These are phyloP conservation scores for Reinhardtius hippoglossoides DNA, from an alignment of 2,113 vertebrate genomes.

Conservation along the genomic window DNA sequence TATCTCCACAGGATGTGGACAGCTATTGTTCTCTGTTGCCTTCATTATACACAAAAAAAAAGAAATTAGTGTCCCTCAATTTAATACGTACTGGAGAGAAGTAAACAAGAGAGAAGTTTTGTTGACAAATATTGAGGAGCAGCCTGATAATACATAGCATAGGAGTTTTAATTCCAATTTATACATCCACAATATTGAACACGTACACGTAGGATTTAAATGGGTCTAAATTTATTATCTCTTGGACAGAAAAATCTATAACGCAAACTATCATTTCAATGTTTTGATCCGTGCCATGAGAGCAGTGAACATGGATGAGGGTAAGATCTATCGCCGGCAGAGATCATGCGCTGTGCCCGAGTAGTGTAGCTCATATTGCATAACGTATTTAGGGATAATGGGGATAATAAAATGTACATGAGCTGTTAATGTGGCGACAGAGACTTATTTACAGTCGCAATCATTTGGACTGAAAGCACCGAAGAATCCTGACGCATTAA, in stretches of 20 bases:
- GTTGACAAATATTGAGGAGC: too few species aligned
- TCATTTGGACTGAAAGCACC: conserved; percentile 60
- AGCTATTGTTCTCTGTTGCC: too few species aligned
- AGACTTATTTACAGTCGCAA: conserved; percentile 61
- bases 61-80: too few species aligned
- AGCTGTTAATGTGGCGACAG: conserved; percentile 62
- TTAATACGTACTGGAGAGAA: too few species aligned
- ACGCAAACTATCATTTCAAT: conserved; percentile 26
- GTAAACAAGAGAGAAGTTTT: too few species aligned
- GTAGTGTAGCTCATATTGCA: conserved; percentile 19
- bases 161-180: too few species aligned
- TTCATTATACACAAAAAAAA: too few species aligned
- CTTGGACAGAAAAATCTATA: neutral
- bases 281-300: conserved; percentile 15
- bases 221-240: too few species aligned
- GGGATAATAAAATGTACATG: conserved; percentile 59
- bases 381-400: conserved; percentile 49
- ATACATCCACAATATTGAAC: conserved; percentile 9
- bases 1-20: too few species aligned
- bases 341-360: neutral
- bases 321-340: conserved; percentile 17
- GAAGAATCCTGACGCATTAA: conserved; percentile 60
- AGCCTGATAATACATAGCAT: too few species aligned
- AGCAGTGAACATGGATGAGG: conserved; percentile 1
- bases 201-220: neutral